A percentile compares a stretch with the other conserved stretches of the same genome.
Conservation (phyloP, 2,888 invertebrate genomes). For the Synanthedon vespiformis region DNA sequence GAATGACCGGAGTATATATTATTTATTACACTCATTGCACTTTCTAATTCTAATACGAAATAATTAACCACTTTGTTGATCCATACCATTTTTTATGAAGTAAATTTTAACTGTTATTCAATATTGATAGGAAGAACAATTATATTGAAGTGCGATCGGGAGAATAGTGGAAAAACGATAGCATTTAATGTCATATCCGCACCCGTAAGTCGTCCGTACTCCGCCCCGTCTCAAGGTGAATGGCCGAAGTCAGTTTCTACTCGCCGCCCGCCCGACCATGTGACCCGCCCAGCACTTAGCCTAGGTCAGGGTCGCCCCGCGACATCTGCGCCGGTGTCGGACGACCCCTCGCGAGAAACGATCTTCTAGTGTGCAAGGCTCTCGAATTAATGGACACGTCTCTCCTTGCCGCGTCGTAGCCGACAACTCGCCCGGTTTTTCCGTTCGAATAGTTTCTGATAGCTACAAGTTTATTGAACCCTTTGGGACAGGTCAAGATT, state of each 20-base stretch:
- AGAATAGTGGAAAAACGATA: background rate
- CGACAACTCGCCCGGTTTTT: slow-evolving; percentile 50
- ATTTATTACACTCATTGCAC: no score
- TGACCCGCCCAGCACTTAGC: slow-evolving; percentile 60
- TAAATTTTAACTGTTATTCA: no score
- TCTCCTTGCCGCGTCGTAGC: slow-evolving; percentile 26
- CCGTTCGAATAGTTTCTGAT: slow-evolving; percentile 60
- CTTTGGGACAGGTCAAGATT: slow-evolving; percentile 44
- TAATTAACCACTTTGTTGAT: no score
- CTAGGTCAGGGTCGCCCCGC: slow-evolving; percentile 62
- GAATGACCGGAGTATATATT: no score
- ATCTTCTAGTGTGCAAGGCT: slow-evolving; percentile 12
- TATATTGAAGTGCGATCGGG: background rate
- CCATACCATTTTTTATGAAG: no score
- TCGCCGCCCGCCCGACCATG: slow-evolving; percentile 52
- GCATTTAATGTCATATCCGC: background rate
- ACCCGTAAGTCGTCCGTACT: background rate
- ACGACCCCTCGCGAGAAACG: slow-evolving; percentile 24
- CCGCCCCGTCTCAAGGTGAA: slow-evolving; percentile 57
- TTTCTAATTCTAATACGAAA: no score
- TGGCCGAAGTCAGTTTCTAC: slow-evolving; percentile 40
- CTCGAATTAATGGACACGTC: slow-evolving; percentile 22
- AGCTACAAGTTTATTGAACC: slow-evolving; percentile 42
- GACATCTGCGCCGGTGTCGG: slow-evolving; percentile 35
- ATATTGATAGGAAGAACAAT: no score